Evolutionary conservation across 2,113 vertebrate species (phyloP).

Genomic region (Lontra canadensis): DNA sequence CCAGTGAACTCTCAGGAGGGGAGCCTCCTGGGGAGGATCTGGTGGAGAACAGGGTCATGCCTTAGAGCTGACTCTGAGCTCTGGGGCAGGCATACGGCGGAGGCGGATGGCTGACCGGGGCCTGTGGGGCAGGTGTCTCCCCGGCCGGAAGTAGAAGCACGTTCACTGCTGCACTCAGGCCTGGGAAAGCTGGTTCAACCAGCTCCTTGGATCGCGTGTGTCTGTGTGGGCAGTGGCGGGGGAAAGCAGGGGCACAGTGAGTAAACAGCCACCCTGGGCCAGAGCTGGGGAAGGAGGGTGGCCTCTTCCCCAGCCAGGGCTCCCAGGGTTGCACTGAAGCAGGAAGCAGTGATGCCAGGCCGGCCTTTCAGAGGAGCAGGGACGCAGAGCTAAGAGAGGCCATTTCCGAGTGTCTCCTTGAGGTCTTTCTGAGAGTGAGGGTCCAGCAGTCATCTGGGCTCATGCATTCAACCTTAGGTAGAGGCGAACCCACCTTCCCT

Average conservation of each 20-base stretch:
- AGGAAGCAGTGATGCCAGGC: neutral
- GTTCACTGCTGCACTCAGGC: neutral
- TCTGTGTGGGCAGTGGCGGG: slow-evolving; percentile 16
- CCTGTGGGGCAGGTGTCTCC: neutral
- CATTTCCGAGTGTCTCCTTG: neutral
- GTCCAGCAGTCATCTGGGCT: neutral
- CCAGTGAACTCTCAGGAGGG: neutral
- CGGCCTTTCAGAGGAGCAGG: neutral
- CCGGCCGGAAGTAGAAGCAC: neutral
- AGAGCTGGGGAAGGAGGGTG: neutral
- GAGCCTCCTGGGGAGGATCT: neutral
- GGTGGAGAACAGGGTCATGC: neutral
- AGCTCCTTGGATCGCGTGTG: slow-evolving; percentile 29
- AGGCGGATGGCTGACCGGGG: neutral
- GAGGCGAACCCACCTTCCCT: neutral
- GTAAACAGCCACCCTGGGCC: neutral
- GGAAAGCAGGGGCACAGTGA: neutral
- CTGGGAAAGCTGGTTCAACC: slow-evolving; percentile 74
- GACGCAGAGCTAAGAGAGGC: neutral
- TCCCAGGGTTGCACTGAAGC: neutral
- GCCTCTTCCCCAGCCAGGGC: neutral
- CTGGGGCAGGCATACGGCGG: neutral
- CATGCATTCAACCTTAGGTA: neutral
- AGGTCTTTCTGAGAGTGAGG: neutral
- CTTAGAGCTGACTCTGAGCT: neutral